Evolutionary conservation across 2,888 invertebrate genomes (phyloP).

Genomic region (Alitta virens): DNA sequence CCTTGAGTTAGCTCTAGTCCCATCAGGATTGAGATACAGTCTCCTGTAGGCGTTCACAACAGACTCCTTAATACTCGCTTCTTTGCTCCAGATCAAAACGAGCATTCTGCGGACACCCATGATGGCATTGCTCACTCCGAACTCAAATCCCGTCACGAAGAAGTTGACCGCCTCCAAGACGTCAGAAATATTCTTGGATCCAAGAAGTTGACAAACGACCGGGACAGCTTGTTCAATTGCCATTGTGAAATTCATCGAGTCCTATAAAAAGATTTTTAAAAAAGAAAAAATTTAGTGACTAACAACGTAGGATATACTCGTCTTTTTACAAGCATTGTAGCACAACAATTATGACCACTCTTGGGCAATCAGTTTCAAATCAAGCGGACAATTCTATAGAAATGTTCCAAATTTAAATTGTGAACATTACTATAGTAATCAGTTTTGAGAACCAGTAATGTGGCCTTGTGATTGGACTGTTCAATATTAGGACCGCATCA

Average conservation of each 20-base stretch:
- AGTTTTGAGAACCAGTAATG: too few relatives aligned
- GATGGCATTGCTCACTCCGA: slow-evolving; percentile 57
- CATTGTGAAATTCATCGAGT: slow-evolving; percentile 60
- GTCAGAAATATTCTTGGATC: slow-evolving; percentile 66
- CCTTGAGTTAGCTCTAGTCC: slow-evolving; percentile 35
- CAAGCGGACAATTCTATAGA: too few relatives aligned
- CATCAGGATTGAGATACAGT: slow-evolving; percentile 62
- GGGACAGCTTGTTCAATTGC: slow-evolving; percentile 63
- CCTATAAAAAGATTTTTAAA: slow-evolving; percentile 58
- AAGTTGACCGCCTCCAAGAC: slow-evolving; percentile 86
- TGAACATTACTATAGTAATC: too few relatives aligned
- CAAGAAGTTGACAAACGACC: slow-evolving; percentile 71
- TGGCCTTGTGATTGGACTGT: too few relatives aligned
- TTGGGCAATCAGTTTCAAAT: too few relatives aligned
- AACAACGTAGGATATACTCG: too few relatives aligned
- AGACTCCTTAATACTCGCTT: slow-evolving; percentile 69
- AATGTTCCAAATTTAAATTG: too few relatives aligned
- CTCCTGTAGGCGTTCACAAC: slow-evolving; percentile 76
- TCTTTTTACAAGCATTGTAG: too few relatives aligned
- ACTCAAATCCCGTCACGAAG: slow-evolving; percentile 70
- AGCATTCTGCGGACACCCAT: slow-evolving; percentile 75
- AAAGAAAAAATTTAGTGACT: too few relatives aligned
- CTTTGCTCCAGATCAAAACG: slow-evolving; percentile 76
- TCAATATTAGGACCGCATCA: too few relatives aligned
- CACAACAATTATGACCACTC: too few relatives aligned